Conservation (phyloP, 2,888 invertebrate genomes). For the Oxyteleia sp. region DNA sequence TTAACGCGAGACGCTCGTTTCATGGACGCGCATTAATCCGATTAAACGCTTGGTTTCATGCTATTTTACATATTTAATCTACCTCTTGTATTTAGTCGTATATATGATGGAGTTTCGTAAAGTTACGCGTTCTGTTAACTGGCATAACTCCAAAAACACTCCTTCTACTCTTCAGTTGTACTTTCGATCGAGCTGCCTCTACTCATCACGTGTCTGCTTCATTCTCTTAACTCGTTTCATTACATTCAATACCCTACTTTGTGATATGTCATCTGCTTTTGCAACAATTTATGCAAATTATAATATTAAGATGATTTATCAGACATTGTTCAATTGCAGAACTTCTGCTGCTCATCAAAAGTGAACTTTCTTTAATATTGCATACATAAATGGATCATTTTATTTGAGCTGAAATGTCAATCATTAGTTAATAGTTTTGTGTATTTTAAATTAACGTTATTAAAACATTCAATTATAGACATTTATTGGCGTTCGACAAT, state of each 20-base stretch:
- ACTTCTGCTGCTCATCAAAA: too few species aligned
- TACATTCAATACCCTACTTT: not conserved
- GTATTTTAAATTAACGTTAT: too few species aligned
- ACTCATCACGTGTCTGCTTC: constrained; percentile 24
- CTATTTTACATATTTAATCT: constrained; percentile 72
- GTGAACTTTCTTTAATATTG: too few species aligned
- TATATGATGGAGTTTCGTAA: constrained; percentile 32
- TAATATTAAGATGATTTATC: not conserved
- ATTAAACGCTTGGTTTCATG: constrained; percentile 64
- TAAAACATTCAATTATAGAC: too few species aligned
- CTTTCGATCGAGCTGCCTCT: constrained; percentile 19
- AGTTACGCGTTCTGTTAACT: constrained; percentile 53
- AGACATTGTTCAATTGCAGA: too few species aligned
- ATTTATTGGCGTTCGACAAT: too few species aligned
- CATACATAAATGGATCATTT: too few species aligned
- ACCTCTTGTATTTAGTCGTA: constrained; percentile 42
- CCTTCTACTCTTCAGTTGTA: constrained; percentile 35
- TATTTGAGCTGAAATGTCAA: too few species aligned
- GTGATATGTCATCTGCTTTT: not conserved
- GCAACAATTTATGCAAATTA: not conserved
- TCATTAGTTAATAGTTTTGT: too few species aligned
- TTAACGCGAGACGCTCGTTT: constrained; percentile 47
- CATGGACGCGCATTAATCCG: constrained; percentile 60
- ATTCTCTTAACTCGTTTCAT: constrained; percentile 15
- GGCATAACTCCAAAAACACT: constrained; percentile 67